Percentiles rank a stretch among this genome's conserved stretches.
Conservation (phyloP, 1,140 invertebrate genomes). For the Drosophila burlai region DNA sequence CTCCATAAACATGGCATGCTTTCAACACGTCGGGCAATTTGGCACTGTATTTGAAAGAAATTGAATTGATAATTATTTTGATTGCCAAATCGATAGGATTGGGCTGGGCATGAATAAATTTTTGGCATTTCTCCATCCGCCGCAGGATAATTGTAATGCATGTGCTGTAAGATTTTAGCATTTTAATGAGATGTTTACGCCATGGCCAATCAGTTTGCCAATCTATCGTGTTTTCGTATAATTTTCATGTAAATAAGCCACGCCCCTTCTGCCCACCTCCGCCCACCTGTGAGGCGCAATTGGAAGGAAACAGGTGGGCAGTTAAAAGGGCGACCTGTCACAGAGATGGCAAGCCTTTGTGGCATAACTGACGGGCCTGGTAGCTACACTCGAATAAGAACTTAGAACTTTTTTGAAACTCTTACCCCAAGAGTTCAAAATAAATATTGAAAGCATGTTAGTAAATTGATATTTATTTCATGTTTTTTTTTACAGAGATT, state of each 20-base stretch:
- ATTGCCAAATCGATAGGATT: constrained; percentile 41
- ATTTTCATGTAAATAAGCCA: constrained; percentile 76
- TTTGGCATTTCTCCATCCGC: constrained; percentile 16
- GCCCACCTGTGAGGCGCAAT: constrained; percentile 2
- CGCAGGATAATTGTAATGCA: constrained; percentile 63
- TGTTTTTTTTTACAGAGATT: neutral
- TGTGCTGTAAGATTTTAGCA: constrained; percentile 78
- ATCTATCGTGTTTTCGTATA: constrained; percentile 57
- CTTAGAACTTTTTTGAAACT: neutral
- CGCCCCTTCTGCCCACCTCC: neutral
- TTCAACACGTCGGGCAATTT: constrained; percentile 43
- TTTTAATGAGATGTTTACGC: constrained; percentile 70
- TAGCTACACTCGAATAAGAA: neutral
- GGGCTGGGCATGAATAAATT: constrained; percentile 50
- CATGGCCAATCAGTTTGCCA: constrained; percentile 39
- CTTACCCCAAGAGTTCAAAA: too few species aligned
- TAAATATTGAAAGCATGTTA: neutral
- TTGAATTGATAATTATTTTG: constrained; percentile 68
- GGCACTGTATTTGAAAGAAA: constrained; percentile 24
- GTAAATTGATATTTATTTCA: neutral
- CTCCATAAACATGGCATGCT: constrained; percentile 8
- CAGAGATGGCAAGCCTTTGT: constrained; percentile 29
- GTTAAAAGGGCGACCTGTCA: constrained; percentile 26
- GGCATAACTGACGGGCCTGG: constrained; percentile 42
- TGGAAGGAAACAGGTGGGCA: constrained; percentile 19